Conservation (phyloP, 1,140 invertebrate species). For the Bombus breviceps region DNA sequence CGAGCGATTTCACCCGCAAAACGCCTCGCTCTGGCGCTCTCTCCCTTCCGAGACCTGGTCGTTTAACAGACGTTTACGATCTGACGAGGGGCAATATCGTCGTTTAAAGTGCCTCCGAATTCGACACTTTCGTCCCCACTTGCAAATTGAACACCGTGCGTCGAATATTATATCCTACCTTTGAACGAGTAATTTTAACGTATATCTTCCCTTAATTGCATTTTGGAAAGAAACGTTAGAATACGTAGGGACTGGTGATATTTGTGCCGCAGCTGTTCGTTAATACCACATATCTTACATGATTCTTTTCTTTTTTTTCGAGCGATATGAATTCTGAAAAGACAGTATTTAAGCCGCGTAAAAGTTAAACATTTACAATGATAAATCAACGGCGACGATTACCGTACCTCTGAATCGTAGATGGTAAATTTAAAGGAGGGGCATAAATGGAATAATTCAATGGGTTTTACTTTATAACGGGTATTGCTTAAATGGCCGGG, state of each 20-base stretch:
- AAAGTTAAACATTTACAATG: not conserved
- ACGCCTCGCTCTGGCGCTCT: slow-evolving; percentile 29
- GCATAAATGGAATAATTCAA: slow-evolving; percentile 22
- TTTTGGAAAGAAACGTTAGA: not conserved
- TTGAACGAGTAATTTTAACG: not conserved
- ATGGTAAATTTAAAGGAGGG: not conserved
- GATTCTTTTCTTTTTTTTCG: not conserved
- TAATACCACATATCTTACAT: not conserved
- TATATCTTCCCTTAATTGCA: not conserved
- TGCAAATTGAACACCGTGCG: not conserved
- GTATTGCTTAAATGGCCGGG: not conserved
- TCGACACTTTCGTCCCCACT: not conserved
- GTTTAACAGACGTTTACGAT: slow-evolving; percentile 47
- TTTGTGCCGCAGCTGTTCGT: not conserved
- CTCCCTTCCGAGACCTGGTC: slow-evolving; percentile 9
- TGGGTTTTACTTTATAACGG: not conserved
- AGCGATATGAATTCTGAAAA: not conserved
- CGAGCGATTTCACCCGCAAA: slow-evolving; percentile 41
- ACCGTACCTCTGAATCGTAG: not conserved
- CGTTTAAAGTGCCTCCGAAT: slow-evolving; percentile 31
- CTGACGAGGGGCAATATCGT: slow-evolving; percentile 17
- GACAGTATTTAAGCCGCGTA: not conserved
- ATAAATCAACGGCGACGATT: not conserved
- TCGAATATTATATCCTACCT: not conserved
- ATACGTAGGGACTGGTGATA: not conserved